Evolutionary conservation across 2,797 vertebrate species (phyloP), one percentile per base, ranked within the genome.

Genomic region (Emys orbicularis): DNA sequence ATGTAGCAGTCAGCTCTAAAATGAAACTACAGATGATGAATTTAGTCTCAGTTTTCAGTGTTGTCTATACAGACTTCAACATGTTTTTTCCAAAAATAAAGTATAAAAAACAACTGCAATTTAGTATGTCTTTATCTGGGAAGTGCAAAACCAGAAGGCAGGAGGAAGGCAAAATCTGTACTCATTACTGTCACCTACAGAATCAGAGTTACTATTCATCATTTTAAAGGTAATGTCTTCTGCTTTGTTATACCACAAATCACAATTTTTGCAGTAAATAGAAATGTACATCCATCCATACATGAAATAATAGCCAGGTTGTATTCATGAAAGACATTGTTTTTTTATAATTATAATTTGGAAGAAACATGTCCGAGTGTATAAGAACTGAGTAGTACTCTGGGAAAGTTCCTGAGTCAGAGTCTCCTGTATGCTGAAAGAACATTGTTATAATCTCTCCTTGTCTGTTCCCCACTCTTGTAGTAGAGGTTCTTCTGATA

Each of bases 401-500:
- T 90, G 57, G 74, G 41, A 93, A 84, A 93, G 1, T 79, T 89
- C 56, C 37, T 49, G 37, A 92, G 41, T 65, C 91, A 29, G 72
- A 74, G 52, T 41, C 12, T 92, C 11, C 47, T 50, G 1, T 83
- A 41, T 37, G 44, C 72, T 92, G 68, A 82, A 91, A 93, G 79
- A 92, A 52, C 31, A 81, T 83, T 41, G 10, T 49, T 91, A 13
- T 81, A 52, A 59, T 84, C 89, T 81, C 83, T 57, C 1, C 0
- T 91, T 94, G 37, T 81, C 81, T 85, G 37, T 84, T 96, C 84
- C 27, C 47, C 21, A 7, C 15, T 92, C 86, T 89, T 90, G 56
- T 83, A 95, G 86, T 53, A 92, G 83, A 92, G 31, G 34, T 93
- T 93, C 85, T 44, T 88, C 88, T 94, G 88, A 86, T 80, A 96